Evolutionary conservation across 2,888 invertebrate species (phyloP).

Genomic region (Loripinus fragilis): DNA sequence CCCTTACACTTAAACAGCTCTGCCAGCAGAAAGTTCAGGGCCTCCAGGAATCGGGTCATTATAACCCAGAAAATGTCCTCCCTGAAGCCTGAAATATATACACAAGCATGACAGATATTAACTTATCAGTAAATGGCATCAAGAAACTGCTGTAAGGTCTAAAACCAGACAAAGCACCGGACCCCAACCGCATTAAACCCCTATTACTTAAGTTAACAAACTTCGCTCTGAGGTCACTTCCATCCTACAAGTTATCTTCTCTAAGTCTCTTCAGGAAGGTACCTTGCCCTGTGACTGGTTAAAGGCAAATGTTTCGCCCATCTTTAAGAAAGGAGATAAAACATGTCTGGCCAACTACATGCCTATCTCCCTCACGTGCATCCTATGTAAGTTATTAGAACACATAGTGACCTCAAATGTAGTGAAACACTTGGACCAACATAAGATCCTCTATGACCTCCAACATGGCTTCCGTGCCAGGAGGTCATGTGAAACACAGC

Average conservation of each 20-base stretch:
- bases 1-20: neutral
- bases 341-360: no score
- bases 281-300: neutral
- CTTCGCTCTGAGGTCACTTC: neutral
- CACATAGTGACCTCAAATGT: no score
- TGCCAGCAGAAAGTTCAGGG: neutral
- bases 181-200: neutral
- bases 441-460: no score
- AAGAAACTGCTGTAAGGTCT: no score
- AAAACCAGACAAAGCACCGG: no score
- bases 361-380: no score
- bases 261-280: neutral
- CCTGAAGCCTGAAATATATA: neutral
- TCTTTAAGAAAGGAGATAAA: no score
- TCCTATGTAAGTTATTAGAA: no score
- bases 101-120: neutral
- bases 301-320: no score
- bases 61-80: neutral
- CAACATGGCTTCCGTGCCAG: no score
- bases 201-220: neutral
- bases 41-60: neutral
- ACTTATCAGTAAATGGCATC: neutral
- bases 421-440: no score
- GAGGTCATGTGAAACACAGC: no score
- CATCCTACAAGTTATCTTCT: neutral